Evolutionary conservation across 1,140 invertebrate genomes (phyloP).

Genomic region (Calliopsis andreniformis): DNA sequence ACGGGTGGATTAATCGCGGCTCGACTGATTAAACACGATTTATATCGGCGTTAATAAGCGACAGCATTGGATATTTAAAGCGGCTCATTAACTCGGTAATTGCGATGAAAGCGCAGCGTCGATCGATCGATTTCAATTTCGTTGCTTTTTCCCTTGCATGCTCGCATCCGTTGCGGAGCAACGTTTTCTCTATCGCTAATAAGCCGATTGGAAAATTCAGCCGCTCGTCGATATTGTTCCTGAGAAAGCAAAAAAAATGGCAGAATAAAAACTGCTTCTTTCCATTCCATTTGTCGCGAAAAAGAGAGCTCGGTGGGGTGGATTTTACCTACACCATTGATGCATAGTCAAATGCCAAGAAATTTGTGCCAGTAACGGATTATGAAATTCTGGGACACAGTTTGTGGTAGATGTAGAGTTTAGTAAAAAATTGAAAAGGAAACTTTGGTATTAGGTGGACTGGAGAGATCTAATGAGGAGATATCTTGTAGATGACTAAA

Average conservation of each 20-base stretch:
- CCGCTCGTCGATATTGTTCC: conserved; percentile 33
- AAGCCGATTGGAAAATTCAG: conserved; percentile 43
- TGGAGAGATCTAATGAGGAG: neutral
- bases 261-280: conserved; percentile 5
- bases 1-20: conserved; percentile 33
- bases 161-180: conserved; percentile 30
- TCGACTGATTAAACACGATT: conserved; percentile 49
- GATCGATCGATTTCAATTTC: conserved; percentile 42
- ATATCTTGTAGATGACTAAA: neutral
- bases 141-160: conserved; percentile 12
- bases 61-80: conserved; percentile 51
- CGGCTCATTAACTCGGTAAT: conserved; percentile 51
- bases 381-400: neutral
- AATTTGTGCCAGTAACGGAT: neutral
- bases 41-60: conserved; percentile 48
- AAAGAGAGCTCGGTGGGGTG: neutral
- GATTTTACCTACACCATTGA: too few species aligned
- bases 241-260: neutral
- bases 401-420: too few species aligned
- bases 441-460: too few species aligned
- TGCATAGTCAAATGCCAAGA: neutral
- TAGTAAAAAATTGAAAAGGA: neutral
- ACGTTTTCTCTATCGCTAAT: conserved; percentile 40
- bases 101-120: conserved; percentile 32
- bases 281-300: conserved; percentile 11